Percentiles rank a stretch among this genome's conserved stretches.
Evolutionary conservation across 2,113 vertebrate species (phyloP).

Genomic region (Microtus oregoni): DNA sequence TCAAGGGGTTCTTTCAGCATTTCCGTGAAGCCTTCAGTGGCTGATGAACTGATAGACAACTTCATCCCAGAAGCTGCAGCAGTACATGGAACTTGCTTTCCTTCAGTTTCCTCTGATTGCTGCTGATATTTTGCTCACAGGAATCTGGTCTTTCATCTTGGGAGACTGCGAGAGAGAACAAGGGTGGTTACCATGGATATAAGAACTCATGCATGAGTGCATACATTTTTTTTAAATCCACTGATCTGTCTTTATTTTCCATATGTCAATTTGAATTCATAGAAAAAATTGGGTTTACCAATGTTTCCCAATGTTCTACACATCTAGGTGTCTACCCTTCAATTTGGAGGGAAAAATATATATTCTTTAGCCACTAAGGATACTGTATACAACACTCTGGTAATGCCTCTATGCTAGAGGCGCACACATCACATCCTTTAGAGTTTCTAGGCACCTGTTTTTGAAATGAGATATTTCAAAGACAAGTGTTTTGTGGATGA

Average conservation of each 20-base stretch:
- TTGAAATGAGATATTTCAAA: background rate
- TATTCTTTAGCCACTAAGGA: background rate
- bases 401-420: background rate
- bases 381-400: background rate
- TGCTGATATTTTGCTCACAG: background rate
- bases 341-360: background rate
- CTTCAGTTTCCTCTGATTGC: background rate
- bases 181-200: accelerated
- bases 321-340: background rate
- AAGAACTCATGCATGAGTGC: background rate
- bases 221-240: background rate
- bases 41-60: accelerated
- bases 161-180: background rate
- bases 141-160: background rate
- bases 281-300: background rate
- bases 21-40: background rate
- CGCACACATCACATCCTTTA: background rate
- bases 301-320: background rate
- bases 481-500: background rate
- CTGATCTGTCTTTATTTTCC: background rate
- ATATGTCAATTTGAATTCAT: background rate
- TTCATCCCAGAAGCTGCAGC: background rate
- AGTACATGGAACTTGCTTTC: background rate
- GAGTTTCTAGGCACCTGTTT: no score
- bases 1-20: background rate